Evolutionary conservation across 2,113 vertebrate species (phyloP), one percentile per base, ranked within the genome.

Genomic region (Suricata suricatta): DNA sequence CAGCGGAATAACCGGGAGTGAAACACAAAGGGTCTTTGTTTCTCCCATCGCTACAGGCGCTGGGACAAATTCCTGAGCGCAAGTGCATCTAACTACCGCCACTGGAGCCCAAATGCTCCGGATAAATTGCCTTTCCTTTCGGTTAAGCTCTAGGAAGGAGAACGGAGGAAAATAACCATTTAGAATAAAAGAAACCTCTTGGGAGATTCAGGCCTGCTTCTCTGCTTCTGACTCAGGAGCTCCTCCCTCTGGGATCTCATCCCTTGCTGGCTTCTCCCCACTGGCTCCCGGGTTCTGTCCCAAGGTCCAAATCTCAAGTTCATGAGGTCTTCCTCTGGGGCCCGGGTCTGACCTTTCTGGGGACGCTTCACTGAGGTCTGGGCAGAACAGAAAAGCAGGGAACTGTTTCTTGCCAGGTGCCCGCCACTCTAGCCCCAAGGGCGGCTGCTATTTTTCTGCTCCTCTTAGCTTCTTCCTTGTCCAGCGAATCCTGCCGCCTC

Each of bases 231-330:
- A 52, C 52, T 27, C n/a, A 1, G 47, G 11, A 38, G n/a, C 8
- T 71, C 4, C 10, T 66, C 50, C 29, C 16, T 29, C 23, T 0
- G 1, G 7, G 72, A 6, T 13, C 33, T 57, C 44, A 5, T 50
- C 23, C 44, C 1, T 23, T 17, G 17, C 2, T 2, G 3, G 71
- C 25, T 6, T 74, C 5, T 69, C 3, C 47, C 50, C 7, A 1
- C 19, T 25, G 2, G 64, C 54, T 57, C 33, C 33, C 25, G 5
- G 68, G 10, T 47, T 41, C 14, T 17, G 3, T 35, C n/a, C 31
- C 19, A 68, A 91, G 29, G 33, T 4, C 29, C 80, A 77, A 57
- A n/a, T 33, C 19, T n/a, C 33, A 47, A 71, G 33, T 33, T 93
- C 52, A 17, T 0, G 35, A 50, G 54, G 2, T 19, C 57, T 82